Conservation (phyloP, 37 sponge, comb jelly and placozoan genomes). For the Mnemiopsis leidyi region DNA sequence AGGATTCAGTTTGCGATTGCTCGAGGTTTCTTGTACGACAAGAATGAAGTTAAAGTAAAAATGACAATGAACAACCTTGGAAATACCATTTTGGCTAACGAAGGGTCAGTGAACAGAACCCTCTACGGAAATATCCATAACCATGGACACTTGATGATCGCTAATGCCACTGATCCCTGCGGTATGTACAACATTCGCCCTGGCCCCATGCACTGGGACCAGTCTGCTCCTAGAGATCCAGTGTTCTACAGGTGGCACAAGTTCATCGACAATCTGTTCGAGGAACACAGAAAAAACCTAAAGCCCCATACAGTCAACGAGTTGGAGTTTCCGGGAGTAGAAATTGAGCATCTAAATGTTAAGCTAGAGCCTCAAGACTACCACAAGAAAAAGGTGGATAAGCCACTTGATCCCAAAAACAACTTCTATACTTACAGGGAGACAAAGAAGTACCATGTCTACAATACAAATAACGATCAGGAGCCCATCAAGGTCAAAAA, state of each 20-base stretch:
- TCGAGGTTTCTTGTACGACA: not conserved
- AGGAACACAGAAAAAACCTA: not conserved
- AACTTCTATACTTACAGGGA: conserved; percentile 7
- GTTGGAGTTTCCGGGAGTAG: not conserved
- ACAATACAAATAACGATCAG: not conserved
- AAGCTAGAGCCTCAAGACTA: not conserved
- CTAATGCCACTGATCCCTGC: not conserved
- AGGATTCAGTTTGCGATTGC: not conserved
- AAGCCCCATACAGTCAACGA: conserved; percentile 7
- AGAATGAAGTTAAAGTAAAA: not conserved
- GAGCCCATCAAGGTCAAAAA: not conserved
- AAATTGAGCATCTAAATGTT: not conserved
- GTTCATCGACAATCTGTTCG: conserved; percentile 44
- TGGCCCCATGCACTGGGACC: not conserved
- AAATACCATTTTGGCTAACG: conserved; percentile 26
- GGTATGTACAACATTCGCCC: not conserved
- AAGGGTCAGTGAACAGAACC: not conserved
- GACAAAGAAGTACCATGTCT: not conserved
- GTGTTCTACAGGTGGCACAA: conserved; percentile 62
- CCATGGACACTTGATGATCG: conserved; percentile 30
- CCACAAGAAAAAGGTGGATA: not conserved
- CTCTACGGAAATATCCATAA: conserved; percentile 51
- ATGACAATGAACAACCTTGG: conserved; percentile 41
- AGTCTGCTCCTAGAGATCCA: conserved; percentile 38
- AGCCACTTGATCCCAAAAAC: not conserved